Base-by-base conservation (phyloP, 92 coral and sea anemone species). In the Montipora capitata region DNA sequence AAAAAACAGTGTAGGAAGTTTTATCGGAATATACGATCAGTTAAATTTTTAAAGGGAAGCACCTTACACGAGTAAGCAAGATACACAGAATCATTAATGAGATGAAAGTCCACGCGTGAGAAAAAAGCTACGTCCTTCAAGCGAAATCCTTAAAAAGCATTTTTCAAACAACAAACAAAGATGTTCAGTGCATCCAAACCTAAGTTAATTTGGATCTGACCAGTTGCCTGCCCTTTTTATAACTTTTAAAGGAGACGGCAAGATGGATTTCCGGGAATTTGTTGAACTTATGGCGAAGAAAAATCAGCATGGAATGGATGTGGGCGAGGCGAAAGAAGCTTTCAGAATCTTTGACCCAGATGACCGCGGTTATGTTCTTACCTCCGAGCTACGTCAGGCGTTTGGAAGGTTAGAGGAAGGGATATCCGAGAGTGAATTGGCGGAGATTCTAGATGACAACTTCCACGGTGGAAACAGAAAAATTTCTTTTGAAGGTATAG, bases 261-360 rank as follows among this genome's bases (percentile, higher is more conserved):
- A 90, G 49, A 96, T 97, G 93, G 98, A 97, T 76, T 97, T 97
- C 83, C 87, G 89, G 75, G 99, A 97, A 86, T 97, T 97, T 80
- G 97, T 96, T 2, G 91, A 89, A 20, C 92, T 97, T n/a, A 96
- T 97, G 99, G 87, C 90, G 6, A 94, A 91, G 11, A 94, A 91
- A 78, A 92, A 97, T 74, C 96, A 97, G 87, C 91, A 85, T 80
- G 92, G 91, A 73, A 86, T 97, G 98, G 98, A 96, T 68, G 95
- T 90, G 13, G 89, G 74, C 6, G 99, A 97, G 56, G 71, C 95
- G 61, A 85, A 85, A 3, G 95, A 94, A 73, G 99, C 99, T 5
- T 97, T 97, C 87, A 92, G 96, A 15, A 96, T 96, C 83, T 97
- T 97, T 83, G 99, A 97, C 78, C 88, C 86, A 68, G 98, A 97